Evolutionary conservation across 2,888 invertebrate genomes (phyloP), one percentile per base, ranked within the genome.

Genomic region (Oscheius myriophilus): DNA sequence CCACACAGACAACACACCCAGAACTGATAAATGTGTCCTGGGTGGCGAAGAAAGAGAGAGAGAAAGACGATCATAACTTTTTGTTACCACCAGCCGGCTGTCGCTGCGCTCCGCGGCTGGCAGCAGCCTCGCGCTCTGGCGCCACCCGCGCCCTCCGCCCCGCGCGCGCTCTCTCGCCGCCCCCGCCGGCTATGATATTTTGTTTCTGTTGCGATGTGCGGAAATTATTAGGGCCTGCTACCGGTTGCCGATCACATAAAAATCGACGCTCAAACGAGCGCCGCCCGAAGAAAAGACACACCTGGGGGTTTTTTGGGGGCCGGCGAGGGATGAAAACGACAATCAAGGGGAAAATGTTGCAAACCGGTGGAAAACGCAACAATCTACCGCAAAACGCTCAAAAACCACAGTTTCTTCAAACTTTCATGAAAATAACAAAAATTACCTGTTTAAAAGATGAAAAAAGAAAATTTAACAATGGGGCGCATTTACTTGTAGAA

Each of bases 181-280:
- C 33, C 33, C 33, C 33, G 33, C 43, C 46, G 46, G 26, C 57
- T 41, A 43, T 61, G 49, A 61, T 61, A 61, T 61, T 61, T 61
- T 61, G 49, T 49, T 49, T 18, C 49, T 61, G 61, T 61, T 61
- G 61, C 61, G 61, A 61, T 61, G 49, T 49, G 33, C 26, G 61
- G 25, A 61, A 61, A 61, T 61, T 61, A 61, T 61, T 61, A 61
- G 61, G 49, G 49, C 61, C 45, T 45, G 43, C 58, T 58, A 58
- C 58, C 61, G 61, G 61, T 61, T 61, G 46, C 49, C 61, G 61
- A 61, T 49, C 61, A 61, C 61, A 61, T 61, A 61, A 61, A 61
- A 61, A 61, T 61, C 49, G 61, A 49, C 33, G 33, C 33, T 33
- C 4, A 33, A 33, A 33, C 33, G 33, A 33, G 33, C 33, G 33